phyloP scores from a whole-genome alignment of 2,797 vertebrate genomes.

The Petrocephalus schoutedeni region DNA sequence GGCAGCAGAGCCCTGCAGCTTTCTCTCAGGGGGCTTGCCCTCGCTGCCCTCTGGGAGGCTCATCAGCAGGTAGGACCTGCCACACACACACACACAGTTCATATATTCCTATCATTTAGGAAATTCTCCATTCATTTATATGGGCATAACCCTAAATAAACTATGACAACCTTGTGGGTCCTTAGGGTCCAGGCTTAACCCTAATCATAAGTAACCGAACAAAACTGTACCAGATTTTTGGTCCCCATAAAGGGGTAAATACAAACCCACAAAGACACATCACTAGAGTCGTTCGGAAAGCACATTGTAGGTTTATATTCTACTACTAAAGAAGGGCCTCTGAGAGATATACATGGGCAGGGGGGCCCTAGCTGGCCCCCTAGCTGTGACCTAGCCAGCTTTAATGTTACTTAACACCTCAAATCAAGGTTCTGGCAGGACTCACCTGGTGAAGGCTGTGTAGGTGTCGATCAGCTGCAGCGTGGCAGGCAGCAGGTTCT shows the following conservation, averaged over 20 bases:
- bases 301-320: background rate
- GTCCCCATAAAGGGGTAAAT: background rate
- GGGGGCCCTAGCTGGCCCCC: background rate
- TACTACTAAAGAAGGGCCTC: background rate
- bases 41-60: constrained; percentile 88
- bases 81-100: background rate
- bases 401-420: background rate
- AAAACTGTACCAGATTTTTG: background rate
- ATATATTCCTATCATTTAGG: background rate
- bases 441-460: constrained; percentile 79
- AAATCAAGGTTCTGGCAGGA: background rate
- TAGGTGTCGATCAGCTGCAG: constrained; percentile 91
- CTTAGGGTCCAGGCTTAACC: background rate
- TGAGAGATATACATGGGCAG: background rate
- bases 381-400: background rate
- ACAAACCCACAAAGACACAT: background rate
- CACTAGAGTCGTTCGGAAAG: background rate
- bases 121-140: background rate
- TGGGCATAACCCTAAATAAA: background rate
- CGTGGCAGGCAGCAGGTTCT: constrained; percentile 88
- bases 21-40: constrained; percentile 75
- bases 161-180: background rate
- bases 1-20: constrained; percentile 84
- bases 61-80: constrained; percentile 86
- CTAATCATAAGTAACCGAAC: background rate